phyloP scores from a whole-genome alignment of 2,797 vertebrate genomes.

The Perodicticus potto region DNA sequence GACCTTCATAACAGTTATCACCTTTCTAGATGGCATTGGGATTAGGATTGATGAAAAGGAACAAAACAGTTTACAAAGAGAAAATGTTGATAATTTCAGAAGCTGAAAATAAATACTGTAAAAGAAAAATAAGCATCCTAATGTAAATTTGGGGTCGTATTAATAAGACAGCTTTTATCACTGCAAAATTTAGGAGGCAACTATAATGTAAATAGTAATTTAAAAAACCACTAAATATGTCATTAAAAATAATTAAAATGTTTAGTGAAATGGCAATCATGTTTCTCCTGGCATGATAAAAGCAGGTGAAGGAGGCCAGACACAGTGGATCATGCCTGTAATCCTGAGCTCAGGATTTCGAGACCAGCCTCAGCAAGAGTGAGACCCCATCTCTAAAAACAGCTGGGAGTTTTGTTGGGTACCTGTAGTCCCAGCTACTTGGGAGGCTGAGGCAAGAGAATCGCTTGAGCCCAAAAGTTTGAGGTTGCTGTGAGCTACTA shows the following conservation, averaged over 20 bases:
- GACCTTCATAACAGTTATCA: constrained; percentile 15
- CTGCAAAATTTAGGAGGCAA: constrained; percentile 45
- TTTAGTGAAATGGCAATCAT: constrained; percentile 45
- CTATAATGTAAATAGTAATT: constrained; percentile 28
- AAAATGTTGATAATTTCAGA: constrained; percentile 23
- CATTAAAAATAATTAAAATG: constrained; percentile 57
- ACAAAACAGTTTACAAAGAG: constrained; percentile 20
- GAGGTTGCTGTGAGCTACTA: too few relatives aligned
- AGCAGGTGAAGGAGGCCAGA: background rate
- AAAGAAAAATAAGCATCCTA: constrained; percentile 42
- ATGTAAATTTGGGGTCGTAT: constrained; percentile 39
- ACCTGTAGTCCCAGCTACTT: too few relatives aligned
- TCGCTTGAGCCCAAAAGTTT: too few relatives aligned
- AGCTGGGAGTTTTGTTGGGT: too few relatives aligned
- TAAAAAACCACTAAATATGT: background rate
- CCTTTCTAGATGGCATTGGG: background rate
- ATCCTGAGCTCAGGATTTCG: too few relatives aligned
- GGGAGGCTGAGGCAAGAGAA: too few relatives aligned
- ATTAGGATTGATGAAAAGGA: constrained; percentile 54
- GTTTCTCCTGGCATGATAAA: constrained; percentile 47
- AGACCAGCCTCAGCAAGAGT: too few relatives aligned
- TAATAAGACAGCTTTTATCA: constrained; percentile 24
- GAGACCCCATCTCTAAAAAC: too few relatives aligned
- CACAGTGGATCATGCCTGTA: too few relatives aligned
- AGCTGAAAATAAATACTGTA: constrained; percentile 51